These are phyloP conservation scores for Procambarus virginalis DNA, from an alignment of 1,140 invertebrate species.

Conservation along the genomic window DNA sequence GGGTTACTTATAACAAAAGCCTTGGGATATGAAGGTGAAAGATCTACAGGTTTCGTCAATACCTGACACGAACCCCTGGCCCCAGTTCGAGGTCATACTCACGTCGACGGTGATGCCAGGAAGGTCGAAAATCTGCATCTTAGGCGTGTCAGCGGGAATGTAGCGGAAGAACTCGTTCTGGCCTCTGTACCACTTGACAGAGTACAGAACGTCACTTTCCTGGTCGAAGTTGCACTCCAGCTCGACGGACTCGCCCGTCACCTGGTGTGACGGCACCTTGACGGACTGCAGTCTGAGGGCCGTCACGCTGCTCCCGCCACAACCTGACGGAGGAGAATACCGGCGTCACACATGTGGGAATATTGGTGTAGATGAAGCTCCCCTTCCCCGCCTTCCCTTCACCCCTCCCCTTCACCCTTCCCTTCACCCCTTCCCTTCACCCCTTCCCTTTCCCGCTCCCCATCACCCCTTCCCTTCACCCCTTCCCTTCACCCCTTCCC, in stretches of 20 bases:
- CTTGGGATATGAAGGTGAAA: too few species aligned
- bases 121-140: conserved; percentile 13
- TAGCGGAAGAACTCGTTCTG: conserved; percentile 86
- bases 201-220: conserved; percentile 82
- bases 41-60: too few species aligned
- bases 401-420: neutral
- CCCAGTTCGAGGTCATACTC: too few species aligned
- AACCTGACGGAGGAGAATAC: neutral
- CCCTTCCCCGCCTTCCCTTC: neutral
- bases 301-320: neutral
- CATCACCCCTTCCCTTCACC: neutral
- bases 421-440: neutral
- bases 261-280: conserved; percentile 75
- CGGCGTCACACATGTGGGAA: neutral
- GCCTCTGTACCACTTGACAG: conserved; percentile 87
- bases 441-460: neutral
- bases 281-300: conserved; percentile 35
- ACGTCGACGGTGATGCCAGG: conserved; percentile 1
- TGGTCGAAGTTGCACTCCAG: conserved; percentile 81
- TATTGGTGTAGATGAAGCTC: neutral
- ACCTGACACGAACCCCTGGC: too few species aligned
- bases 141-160: conserved; percentile 76
- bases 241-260: conserved; percentile 78
- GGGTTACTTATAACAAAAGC: too few species aligned
- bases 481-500: too few species aligned